Evolutionary conservation across 2,797 vertebrate species (phyloP), one percentile per base, ranked within the genome.

Genomic region (Moxostoma hubbsi): DNA sequence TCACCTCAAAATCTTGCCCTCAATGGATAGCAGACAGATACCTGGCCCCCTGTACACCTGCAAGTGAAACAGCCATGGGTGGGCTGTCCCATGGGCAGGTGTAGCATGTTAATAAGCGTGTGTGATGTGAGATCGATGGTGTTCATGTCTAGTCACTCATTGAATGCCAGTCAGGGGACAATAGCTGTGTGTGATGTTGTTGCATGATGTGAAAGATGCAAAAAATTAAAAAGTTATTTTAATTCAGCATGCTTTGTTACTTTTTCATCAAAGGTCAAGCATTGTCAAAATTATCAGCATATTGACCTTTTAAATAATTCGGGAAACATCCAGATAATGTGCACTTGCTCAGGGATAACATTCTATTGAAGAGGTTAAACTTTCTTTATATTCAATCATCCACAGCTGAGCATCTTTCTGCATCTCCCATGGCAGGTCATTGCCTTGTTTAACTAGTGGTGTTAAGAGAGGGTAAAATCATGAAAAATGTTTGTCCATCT

Each of bases 281-380:
- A 90, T 91, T 93, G 93, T 94, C 92, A 94, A 93, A 94, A 94
- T 93, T 92, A 94, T 94, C 93, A 93, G 93, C 93, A 94, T 94
- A 94, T 90, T 95, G 94, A 95, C 93, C 94, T 95, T 95, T 45
- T 8, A 10, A 54, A 63, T 94, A 93, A 95, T 95, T 94, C 93
- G 86, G 89, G 90, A 92, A 93, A 93, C 93, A 94, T 92, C 90
- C 90, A 90, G 91, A 93, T 93, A 90, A 92, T 92, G 91, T 87
- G 90, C 92, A 91, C 90, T 86, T 88, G 62, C 89, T 91, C 84
- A 76, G 82, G 83, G 77, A 77, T n/a, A 10, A 46, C 65, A 84
- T 61, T 16, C 84, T 81, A 87, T 87, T 81, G 89, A 91, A 91
- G 92, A 24, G 91, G 91, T 93, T 93, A 93, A 93, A 93, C 90